Conservation (phyloP, 2,113 vertebrate species). For the Cisticola juncidis region DNA sequence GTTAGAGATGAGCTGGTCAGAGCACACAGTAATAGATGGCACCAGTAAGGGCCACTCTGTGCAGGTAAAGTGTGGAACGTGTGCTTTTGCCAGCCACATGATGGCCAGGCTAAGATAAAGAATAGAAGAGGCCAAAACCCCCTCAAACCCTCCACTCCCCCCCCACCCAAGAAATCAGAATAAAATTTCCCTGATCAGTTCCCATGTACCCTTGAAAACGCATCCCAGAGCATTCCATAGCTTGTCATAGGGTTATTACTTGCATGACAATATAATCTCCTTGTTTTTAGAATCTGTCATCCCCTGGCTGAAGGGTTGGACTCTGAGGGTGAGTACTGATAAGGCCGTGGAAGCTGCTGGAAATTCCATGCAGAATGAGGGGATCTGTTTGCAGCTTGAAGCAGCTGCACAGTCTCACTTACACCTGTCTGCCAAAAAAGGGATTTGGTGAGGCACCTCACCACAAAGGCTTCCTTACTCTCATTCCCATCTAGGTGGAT, state of each 20-base stretch:
- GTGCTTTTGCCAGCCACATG: background rate
- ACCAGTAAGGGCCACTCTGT: background rate
- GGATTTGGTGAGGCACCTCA: background rate
- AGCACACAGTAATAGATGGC: too few species aligned
- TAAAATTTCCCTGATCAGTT: accelerated
- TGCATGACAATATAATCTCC: background rate
- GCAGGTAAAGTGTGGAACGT: background rate
- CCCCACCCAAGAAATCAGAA: background rate
- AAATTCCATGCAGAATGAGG: background rate
- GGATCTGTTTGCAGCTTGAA: background rate
- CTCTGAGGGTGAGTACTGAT: background rate
- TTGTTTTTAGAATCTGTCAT: constrained; percentile 26
- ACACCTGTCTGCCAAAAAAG: background rate
- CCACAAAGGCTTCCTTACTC: background rate
- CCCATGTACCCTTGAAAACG: background rate
- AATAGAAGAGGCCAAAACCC: background rate
- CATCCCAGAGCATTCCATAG: background rate
- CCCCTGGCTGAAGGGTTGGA: constrained; percentile 1
- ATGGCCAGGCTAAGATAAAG: background rate
- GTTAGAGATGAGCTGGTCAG: background rate
- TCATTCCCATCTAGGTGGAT: background rate
- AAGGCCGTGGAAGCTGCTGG: background rate
- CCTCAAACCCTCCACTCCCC: background rate
- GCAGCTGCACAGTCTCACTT: background rate
- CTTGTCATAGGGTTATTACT: background rate